Conservation (phyloP, 2,888 invertebrate species). For the Halictus ligatus region DNA sequence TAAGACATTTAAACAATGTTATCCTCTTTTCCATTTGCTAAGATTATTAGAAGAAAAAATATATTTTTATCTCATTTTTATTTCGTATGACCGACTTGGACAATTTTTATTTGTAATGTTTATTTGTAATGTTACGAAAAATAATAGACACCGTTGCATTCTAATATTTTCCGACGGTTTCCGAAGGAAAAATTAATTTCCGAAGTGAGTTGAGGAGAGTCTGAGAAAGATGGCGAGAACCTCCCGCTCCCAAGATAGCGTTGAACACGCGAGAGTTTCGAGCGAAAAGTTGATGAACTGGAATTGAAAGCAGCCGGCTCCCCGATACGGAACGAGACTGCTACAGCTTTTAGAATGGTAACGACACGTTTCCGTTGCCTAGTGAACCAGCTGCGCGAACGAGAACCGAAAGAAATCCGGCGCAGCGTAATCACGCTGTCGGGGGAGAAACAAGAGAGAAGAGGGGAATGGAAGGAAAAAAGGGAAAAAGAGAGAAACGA, state of each 20-base stretch:
- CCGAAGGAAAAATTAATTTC: not conserved
- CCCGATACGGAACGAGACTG: conserved; percentile 18
- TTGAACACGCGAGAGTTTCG: not conserved
- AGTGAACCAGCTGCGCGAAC: not conserved
- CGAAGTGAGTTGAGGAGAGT: not conserved
- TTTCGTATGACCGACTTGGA: not conserved
- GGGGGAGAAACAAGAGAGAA: not conserved
- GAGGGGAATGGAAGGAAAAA: not conserved
- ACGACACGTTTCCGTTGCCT: conserved; percentile 13
- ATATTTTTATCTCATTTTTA: not conserved
- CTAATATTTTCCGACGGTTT: not conserved
- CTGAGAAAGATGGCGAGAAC: not conserved
- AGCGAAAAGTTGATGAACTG: not conserved
- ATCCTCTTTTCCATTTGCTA: not conserved
- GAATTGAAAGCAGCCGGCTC: not conserved
- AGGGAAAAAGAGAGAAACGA: not conserved
- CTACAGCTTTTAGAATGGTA: conserved; percentile 39
- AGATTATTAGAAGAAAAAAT: not conserved
- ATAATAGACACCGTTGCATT: not conserved
- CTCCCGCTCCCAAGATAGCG: not conserved
- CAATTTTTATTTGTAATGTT: not conserved
- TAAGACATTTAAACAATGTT: no score
- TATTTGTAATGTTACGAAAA: not conserved
- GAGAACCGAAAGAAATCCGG: not conserved
- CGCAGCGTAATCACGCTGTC: not conserved